A percentile compares a stretch with the other conserved stretches of the same genome.
Conservation (phyloP, 1,140 invertebrate genomes). For the Drosophila nebulosa region DNA sequence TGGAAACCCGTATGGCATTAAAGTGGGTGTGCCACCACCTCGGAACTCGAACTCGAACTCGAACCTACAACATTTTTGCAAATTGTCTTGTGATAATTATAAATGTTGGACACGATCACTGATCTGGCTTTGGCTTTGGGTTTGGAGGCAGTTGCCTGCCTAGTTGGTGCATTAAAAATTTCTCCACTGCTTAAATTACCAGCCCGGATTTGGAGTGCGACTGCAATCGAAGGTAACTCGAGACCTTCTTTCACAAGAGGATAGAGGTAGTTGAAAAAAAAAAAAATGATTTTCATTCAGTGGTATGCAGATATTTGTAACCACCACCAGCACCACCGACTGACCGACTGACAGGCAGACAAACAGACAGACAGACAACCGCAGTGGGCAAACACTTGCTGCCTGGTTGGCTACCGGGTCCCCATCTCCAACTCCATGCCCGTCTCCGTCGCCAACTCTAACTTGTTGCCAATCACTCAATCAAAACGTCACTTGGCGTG, state of each 20-base stretch:
- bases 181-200: slow-evolving; percentile 69
- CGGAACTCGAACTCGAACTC: background rate
- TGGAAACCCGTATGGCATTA: slow-evolving; percentile 67
- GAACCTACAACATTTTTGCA: slow-evolving; percentile 44
- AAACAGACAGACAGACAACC: slow-evolving; percentile 29
- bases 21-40: slow-evolving; percentile 63
- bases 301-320: slow-evolving; percentile 79
- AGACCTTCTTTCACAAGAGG: slow-evolving; percentile 75
- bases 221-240: slow-evolving; percentile 61
- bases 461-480: slow-evolving; percentile 81
- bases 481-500: slow-evolving; percentile 80
- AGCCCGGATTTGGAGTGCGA: slow-evolving; percentile 66
- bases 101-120: slow-evolving; percentile 49
- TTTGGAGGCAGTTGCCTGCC: background rate
- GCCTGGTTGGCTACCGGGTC: slow-evolving; percentile 67
- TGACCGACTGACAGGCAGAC: background rate
- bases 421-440: background rate
- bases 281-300: slow-evolving; percentile 72
- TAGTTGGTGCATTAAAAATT: slow-evolving; percentile 59
- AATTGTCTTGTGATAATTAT: slow-evolving; percentile 75
- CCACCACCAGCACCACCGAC: slow-evolving; percentile 23
- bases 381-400: slow-evolving; percentile 75
- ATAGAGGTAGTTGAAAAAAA: slow-evolving; percentile 5
- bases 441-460: slow-evolving; percentile 27
- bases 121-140: background rate